Evolutionary conservation across 2,888 invertebrate genomes (phyloP), one percentile per base, ranked within the genome.

Genomic region (Lasioglossum villosulum): DNA sequence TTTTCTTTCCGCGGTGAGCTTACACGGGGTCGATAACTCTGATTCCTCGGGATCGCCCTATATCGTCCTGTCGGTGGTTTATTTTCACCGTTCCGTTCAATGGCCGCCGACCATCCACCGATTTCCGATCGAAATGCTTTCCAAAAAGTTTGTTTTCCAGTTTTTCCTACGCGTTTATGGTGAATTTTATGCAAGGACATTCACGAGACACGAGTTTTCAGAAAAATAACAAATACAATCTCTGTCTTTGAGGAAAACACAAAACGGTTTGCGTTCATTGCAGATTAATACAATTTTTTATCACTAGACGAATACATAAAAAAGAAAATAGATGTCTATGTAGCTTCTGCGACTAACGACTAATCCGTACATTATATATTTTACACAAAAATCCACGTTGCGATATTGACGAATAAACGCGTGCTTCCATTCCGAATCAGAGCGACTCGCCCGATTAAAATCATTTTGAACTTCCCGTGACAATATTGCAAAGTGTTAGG

Each of bases 1-100:
- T 90, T 87, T 86, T 86, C 89, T 79, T 89, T 86, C 82, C 82
- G 82, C 81, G 72, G 71, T 80, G 78, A 34, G 34, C 34, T 66
- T 66, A 37, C 70, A 83, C 88, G 75, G 85, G 83, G 78, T 83
- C 89, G 90, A 88, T 89, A 88, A 90, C 88, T 90, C 83, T 75
- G 83, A 85, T 90, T 59, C 74, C 80, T 56, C 68, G 78, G 34
- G 73, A 59, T 80, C 56, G 19, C 42, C 81, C 82, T 77, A 45
- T 45, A 52, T 8, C 27, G 79, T 71, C 78, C 79, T 78, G 82
- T 52, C 76, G 84, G 68, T 89, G 78, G 82, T 89, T 89, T 89
- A 89, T 89, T 89, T 83, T 82, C 90, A 66, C 78, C 80, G 70
- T 70, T 73, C 71, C 75, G 85, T 74, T 82, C 89, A 84, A 87